Evolutionary conservation across 2,888 invertebrate species (phyloP).

Genomic region (Idaea biselata): DNA sequence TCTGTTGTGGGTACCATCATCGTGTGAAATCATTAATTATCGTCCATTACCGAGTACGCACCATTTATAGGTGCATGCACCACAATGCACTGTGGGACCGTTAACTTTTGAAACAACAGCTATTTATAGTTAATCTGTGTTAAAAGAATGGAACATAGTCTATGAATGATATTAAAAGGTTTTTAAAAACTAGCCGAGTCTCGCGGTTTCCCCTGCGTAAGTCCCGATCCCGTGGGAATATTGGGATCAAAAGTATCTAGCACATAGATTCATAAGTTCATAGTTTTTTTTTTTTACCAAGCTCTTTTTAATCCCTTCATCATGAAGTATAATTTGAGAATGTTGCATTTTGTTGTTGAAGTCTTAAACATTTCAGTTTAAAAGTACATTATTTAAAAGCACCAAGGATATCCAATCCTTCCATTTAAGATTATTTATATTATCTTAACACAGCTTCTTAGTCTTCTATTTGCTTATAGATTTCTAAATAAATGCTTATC

Average conservation of each 20-base stretch:
- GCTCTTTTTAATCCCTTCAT: too few relatives aligned
- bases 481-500: not conserved
- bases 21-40: conserved; percentile 61
- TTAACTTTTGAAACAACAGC: conserved; percentile 14
- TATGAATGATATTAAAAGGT: too few relatives aligned
- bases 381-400: conserved; percentile 2
- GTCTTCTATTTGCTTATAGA: not conserved
- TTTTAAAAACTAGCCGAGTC: too few relatives aligned
- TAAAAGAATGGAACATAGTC: too few relatives aligned
- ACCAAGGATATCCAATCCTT: not conserved
- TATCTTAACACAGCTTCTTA: not conserved
- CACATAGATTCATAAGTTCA: too few relatives aligned
- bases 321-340: too few relatives aligned
- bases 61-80: conserved; percentile 26
- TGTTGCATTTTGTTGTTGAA: too few relatives aligned
- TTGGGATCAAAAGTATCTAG: too few relatives aligned
- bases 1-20: conserved; percentile 15
- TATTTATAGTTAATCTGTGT: conserved; percentile 10
- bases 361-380: too few relatives aligned
- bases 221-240: too few relatives aligned
- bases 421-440: not conserved
- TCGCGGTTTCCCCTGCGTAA: too few relatives aligned
- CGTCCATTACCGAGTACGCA: conserved; percentile 33
- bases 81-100: not conserved
- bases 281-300: too few relatives aligned